Base-by-base conservation (phyloP, 2,797 vertebrate genomes). In the Argentina silus region DNA sequence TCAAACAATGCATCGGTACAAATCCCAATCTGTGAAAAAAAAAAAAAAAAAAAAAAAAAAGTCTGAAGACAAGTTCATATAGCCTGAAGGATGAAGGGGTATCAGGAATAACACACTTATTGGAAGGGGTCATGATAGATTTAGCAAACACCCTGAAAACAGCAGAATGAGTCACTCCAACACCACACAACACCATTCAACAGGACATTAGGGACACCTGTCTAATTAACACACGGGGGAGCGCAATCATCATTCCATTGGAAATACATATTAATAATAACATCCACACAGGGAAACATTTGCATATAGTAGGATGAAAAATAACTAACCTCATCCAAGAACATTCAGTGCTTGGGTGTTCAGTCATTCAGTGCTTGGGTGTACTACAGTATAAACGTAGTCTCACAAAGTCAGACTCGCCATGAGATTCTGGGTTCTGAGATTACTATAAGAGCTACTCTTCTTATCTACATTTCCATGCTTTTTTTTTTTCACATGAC, bases 161-260 rank as follows among this genome's bases (percentile, higher is more conserved):
- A 69, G 65, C 42, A 8, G 50, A 44, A 59, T 36, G 48, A 48
- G 42, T 59, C 45, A 42, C 53, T 79, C 47, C 21, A 59, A 68
- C 65, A 64, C 53, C 42, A 50, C 53, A 53, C 15, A 53, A 53
- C 6, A n/a, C 1, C n/a, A 55, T 53, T 67, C 67, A 69, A 75
- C 72, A 78, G 71, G 76, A 21, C 23, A 23, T 60, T 1, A 3
- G 57, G 57, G 19, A 76, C 76, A 73, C 48, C 42, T n/a, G 55
- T 50, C 73, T 83, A 76, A 83, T 76, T 80, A 74, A 72, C 67
- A 76, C 78, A 83, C 81, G 68, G 53, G 78, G 78, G 81, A 83
- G 55, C 15, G 51, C 42, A 50, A 27, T 50, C 55, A 67, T 48
- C 73, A 72, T 72, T 77, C 74, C 69, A 75, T 79, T 74, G 75